Evolutionary conservation across 2,888 invertebrate genomes (phyloP), one percentile per base, ranked within the genome.

Genomic region (Miltochrista miniata): DNA sequence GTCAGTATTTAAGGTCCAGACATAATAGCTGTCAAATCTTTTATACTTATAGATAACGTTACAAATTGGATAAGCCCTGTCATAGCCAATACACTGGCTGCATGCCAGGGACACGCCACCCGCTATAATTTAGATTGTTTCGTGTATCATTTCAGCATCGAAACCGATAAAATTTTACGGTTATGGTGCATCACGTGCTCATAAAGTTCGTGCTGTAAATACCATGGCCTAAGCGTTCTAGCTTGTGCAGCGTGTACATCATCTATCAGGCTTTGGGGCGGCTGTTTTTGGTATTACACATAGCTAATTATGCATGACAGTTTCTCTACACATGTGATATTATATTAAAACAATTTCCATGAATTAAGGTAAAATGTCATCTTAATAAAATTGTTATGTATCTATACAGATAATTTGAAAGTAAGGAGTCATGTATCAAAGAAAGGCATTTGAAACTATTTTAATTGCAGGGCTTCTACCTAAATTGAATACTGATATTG

Each of bases 81-180:
- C 87, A 87, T 87, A 83, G 85, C 79, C 80, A 79, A 79, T 66
- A 71, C 68, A 72, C 82, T 89, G 90, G 90, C 86, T 64, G 44
- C 57, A 40, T 75, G 90, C 90, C 90, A 90, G 77, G 62, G 74
- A 76, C 78, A 81, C 76, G 70, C 67, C 66, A 74, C 79, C 61
- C 68, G 77, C 81, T 78, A 83, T 90, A 90, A 89, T 85, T 88
- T 87, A 89, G 83, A 87, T 87, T 87, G 89, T 90, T 90, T 86
- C 88, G 84, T 89, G 89, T 89, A 88, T 91, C 90, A 91, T 88
- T 90, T 89, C 79, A 85, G 85, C 84, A 87, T 88, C 84, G 84
- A 82, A 81, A 78, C 69, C 89, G 83, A 89, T 90, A 89, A 90
- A 91, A 90, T 90, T 90, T 90, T 86, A 90, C 79, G 88, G 80